These are phyloP conservation scores for Drosophila affinis DNA, from an alignment of 2,888 invertebrate species.

Conservation along the genomic window DNA sequence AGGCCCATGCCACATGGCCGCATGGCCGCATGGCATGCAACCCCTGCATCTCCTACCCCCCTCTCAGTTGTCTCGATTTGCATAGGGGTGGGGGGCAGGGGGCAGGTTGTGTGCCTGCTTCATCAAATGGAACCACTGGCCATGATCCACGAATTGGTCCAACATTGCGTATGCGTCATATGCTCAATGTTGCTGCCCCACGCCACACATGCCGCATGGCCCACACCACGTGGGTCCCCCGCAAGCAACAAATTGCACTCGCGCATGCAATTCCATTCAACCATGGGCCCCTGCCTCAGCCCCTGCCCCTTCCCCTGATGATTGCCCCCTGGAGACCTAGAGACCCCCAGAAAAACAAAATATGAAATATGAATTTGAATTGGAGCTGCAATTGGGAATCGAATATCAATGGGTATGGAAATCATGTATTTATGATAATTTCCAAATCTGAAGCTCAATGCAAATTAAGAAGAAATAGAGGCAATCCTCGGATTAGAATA, in stretches of 20 bases:
- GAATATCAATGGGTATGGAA: background rate
- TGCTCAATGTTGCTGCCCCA: slow-evolving; percentile 33
- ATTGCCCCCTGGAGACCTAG: background rate
- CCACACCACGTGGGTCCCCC: background rate
- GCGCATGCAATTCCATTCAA: slow-evolving; percentile 40
- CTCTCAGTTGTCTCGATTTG: slow-evolving; percentile 49
- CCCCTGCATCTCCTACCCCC: slow-evolving; percentile 1
- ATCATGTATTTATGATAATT: slow-evolving; percentile 1
- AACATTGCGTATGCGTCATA: slow-evolving; percentile 54
- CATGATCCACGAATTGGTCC: slow-evolving; percentile 45
- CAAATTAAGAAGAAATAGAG: too few relatives aligned
- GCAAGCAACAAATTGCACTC: slow-evolving; percentile 44
- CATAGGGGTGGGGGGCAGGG: slow-evolving; percentile 28
- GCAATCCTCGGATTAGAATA: too few relatives aligned
- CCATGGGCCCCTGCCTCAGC: slow-evolving; percentile 30
- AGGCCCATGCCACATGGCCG: slow-evolving; percentile 33
- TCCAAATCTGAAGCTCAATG: too few relatives aligned
- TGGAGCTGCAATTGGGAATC: slow-evolving; percentile 2
- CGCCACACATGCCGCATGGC: background rate
- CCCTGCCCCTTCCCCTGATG: background rate
- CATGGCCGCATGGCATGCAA: slow-evolving; percentile 36
- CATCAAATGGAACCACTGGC: slow-evolving; percentile 23
- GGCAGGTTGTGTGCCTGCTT: background rate
- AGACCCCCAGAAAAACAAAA: slow-evolving; percentile 13
- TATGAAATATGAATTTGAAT: slow-evolving; percentile 31